A percentile compares a stretch with the other conserved stretches of the same genome.
Conservation (phyloP, 2,113 vertebrate species). For the Odontophorus gujanensis region DNA sequence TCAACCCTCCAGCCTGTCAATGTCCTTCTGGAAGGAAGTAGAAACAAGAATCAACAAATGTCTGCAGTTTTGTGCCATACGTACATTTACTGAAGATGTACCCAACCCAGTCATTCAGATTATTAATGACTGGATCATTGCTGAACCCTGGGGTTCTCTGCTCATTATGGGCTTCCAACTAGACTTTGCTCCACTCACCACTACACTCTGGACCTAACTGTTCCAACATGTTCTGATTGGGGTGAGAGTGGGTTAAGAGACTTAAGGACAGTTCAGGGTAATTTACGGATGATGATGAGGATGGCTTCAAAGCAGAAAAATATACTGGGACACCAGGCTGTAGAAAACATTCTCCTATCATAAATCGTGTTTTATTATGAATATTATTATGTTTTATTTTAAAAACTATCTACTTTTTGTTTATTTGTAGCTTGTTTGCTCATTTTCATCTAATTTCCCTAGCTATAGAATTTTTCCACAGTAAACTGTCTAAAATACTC, state of each 20-base stretch:
- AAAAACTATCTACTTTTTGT: background rate
- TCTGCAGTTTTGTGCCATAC: background rate
- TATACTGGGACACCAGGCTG: background rate
- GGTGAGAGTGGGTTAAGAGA: too few relatives aligned
- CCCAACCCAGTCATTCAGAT: background rate
- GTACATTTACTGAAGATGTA: background rate
- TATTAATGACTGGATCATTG: background rate
- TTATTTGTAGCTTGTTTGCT: too few relatives aligned
- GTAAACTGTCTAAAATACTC: background rate
- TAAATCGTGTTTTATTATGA: too few relatives aligned
- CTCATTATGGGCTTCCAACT: background rate
- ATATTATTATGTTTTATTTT: too few relatives aligned
- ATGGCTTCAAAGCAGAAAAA: background rate
- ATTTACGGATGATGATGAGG: background rate
- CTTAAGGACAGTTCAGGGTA: too few relatives aligned
- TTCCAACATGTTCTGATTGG: background rate
- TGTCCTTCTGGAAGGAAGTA: background rate
- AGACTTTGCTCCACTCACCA: background rate
- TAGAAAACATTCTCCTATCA: background rate
- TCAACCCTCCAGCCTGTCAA: background rate
- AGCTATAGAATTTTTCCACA: background rate
- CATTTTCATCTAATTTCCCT: background rate
- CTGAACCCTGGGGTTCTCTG: background rate
- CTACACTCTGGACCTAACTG: background rate
- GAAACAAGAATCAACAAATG: background rate